These are phyloP conservation scores for Volucella inflata DNA, from an alignment of 2,888 invertebrate species.

Conservation along the genomic window DNA sequence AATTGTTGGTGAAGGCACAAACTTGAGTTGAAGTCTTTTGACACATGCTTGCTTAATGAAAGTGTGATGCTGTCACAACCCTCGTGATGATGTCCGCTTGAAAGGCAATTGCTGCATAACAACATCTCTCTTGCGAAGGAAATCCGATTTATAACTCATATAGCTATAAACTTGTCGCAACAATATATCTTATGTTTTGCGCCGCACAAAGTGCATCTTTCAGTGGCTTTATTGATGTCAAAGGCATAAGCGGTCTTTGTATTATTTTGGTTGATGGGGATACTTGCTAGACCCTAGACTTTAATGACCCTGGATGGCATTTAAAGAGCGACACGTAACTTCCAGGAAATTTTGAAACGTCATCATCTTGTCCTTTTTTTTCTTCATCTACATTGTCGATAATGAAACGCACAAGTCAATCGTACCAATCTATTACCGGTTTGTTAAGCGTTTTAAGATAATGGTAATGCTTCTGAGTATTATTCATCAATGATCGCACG, in stretches of 20 bases:
- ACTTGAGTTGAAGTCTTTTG: too few species aligned
- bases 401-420: background rate
- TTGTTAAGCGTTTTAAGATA: conserved; percentile 8
- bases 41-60: too few species aligned
- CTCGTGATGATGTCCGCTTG: background rate
- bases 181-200: conserved; percentile 4
- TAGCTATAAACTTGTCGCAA: background rate
- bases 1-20: too few species aligned
- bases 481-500: background rate
- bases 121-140: conserved; percentile 1
- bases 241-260: background rate
- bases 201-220: background rate
- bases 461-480: background rate
- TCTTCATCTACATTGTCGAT: conserved; percentile 17
- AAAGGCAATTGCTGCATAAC: background rate
- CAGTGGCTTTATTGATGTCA: too few species aligned
- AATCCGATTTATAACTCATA: background rate
- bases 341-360: conserved; percentile 18
- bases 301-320: background rate
- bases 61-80: too few species aligned
- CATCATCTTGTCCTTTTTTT: background rate
- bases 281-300: background rate
- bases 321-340: background rate
- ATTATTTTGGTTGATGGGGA: too few species aligned
- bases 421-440: too few species aligned